Evolutionary conservation across 2,113 vertebrate species (phyloP).

Genomic region (Urocitellus parryii): DNA sequence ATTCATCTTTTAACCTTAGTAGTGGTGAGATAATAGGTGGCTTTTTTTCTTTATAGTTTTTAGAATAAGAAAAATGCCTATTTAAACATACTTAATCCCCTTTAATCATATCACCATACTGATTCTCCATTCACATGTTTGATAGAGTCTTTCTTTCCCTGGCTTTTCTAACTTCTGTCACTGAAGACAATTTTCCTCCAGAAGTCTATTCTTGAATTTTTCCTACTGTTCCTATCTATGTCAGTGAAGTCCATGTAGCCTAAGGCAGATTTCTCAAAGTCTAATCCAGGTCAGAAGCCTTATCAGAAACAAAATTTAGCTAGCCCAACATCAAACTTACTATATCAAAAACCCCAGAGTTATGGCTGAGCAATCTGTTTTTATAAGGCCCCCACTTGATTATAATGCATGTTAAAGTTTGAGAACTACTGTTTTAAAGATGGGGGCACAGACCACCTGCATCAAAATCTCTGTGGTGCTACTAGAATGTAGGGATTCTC

Average conservation of each 20-base stretch:
- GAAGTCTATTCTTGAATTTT: not conserved
- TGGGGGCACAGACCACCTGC: not conserved
- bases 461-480: not conserved
- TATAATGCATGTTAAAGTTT: not conserved
- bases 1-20: not conserved
- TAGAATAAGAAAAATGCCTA: not conserved
- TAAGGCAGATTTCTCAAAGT: not conserved
- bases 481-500: not conserved
- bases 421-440: not conserved
- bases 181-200: not conserved
- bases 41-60: not conserved
- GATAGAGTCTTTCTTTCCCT: not conserved
- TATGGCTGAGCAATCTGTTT: not conserved
- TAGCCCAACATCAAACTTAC: not conserved
- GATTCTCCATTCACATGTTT: not conserved
- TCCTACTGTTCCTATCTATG: not conserved
- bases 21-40: not conserved
- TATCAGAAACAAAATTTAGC: not conserved
- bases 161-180: not conserved
- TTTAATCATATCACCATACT: not conserved
- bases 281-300: not conserved
- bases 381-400: not conserved
- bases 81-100: not conserved
- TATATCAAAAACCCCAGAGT: not conserved
- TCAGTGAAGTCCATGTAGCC: not conserved